Base-by-base conservation (phyloP, 2,888 invertebrate species). In the Bedellia somnulentella region DNA sequence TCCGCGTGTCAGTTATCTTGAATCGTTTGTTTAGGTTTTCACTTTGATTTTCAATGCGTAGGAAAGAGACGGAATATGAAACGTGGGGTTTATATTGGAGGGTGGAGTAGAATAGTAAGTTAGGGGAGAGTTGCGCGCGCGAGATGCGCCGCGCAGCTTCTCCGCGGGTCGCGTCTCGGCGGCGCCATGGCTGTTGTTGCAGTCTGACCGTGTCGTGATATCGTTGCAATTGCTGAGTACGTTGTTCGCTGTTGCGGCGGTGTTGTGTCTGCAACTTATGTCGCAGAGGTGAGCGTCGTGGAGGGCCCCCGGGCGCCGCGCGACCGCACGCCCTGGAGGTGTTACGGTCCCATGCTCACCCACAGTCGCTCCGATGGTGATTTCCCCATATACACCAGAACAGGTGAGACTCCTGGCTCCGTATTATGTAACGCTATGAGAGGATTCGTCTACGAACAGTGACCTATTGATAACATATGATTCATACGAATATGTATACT, bases 311-410 rank as follows among this genome's bases (percentile, higher is more conserved):
- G 76, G 53, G 61, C 60, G 56, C 62, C 55, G 53, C 70, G 64
- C 49, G 67, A 68, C 49, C 66, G 58, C 46, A 66, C 73, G 63
- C 64, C 80, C 55, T 79, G 81, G 55, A 80, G 80, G 61, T 80
- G 80, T 58, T 81, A 80, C 62, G 83, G 81, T 62, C 81, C 83
- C 58, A 88, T 89, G 84, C 79, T 89, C 58, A 89, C 87, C 43
- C 89, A 89, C 76, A 89, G 89, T 60, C 86, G 87, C 70, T 89
- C 89, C 62, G 89, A 89, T 59, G 87, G 89, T 53, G 89, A 89
- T 70, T 89, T 89, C 71, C 89, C 89, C 51, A 82, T 87, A 64
- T 87, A 87, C 67, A 78, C 83, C 47, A 82, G 82, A n/a, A n/a
- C n/a, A 86, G 88, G 88, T 89, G 79, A 73, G 71, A 49, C 31